Evolutionary conservation across 2,113 vertebrate genomes (phyloP).

Genomic region (Stigmatopora argus): DNA sequence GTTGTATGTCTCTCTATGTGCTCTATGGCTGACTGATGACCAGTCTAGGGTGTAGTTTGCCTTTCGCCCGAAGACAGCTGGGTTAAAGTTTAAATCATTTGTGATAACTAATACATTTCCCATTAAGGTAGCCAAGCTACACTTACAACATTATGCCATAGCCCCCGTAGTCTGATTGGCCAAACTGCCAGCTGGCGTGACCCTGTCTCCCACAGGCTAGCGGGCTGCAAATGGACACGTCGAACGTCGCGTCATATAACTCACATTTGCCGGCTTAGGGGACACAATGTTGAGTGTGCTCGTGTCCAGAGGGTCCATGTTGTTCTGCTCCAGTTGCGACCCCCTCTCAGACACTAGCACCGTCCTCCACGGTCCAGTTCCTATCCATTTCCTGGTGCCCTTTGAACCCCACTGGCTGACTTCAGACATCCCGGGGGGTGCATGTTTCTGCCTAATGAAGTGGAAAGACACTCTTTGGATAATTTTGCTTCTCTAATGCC

Average conservation of each 20-base stretch:
- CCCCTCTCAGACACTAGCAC: slow-evolving; percentile 48
- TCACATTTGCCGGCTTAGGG: neutral
- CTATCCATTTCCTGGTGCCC: slow-evolving; percentile 56
- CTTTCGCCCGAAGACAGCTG: no score
- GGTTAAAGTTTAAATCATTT: no score
- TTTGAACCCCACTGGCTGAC: slow-evolving; percentile 44
- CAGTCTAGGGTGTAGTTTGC: no score
- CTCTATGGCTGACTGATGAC: no score
- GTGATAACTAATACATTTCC: no score
- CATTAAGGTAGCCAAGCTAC: no score
- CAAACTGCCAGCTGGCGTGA: neutral
- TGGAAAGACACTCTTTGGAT: slow-evolving; percentile 6
- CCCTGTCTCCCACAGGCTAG: slow-evolving; percentile 18
- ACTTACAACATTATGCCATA: no score
- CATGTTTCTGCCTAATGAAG: slow-evolving; percentile 20
- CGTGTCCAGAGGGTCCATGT: slow-evolving; percentile 53
- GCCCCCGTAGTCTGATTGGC: slow-evolving; percentile 19
- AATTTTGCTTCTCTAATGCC: neutral
- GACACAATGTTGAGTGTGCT: neutral
- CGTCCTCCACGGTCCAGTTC: slow-evolving; percentile 54
- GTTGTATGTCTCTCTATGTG: no score
- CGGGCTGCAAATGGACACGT: slow-evolving; percentile 37
- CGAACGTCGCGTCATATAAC: slow-evolving; percentile 52
- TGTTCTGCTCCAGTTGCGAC: slow-evolving; percentile 66
- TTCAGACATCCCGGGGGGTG: slow-evolving; percentile 34